Percentiles rank a stretch among this genome's conserved stretches.
phyloP scores from a whole-genome alignment of 2,113 vertebrate genomes.

The Seriola quinqueradiata region DNA sequence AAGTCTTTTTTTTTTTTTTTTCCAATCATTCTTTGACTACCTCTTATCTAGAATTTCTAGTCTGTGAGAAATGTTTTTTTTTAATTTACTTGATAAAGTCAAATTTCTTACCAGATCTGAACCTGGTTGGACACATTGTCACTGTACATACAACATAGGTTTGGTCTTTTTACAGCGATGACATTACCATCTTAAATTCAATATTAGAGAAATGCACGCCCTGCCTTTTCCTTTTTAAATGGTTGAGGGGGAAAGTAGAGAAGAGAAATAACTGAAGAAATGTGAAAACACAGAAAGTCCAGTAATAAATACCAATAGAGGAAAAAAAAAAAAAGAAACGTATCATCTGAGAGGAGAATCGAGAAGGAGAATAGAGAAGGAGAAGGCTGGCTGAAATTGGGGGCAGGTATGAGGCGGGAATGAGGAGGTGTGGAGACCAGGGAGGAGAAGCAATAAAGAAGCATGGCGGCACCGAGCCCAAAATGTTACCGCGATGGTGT shows the following conservation, averaged over 20 bases:
- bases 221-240: not conserved
- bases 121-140: not conserved
- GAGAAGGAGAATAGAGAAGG: not conserved
- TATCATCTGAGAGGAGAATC: not conserved
- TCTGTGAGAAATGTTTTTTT: no score
- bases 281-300: not conserved
- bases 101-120: not conserved
- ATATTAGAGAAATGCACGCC: not conserved
- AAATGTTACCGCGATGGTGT: not conserved
- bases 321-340: not conserved
- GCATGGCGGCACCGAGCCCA: not conserved
- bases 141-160: not conserved
- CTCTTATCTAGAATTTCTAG: not conserved
- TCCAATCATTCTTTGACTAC: not conserved
- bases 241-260: not conserved
- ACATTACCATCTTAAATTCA: not conserved
- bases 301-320: not conserved
- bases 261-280: not conserved
- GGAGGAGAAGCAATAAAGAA: conserved; percentile 29
- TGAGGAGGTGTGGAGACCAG: not conserved
- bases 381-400: conserved; percentile 2
- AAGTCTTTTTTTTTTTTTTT: no score
- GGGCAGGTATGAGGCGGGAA: not conserved
- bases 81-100: not conserved
- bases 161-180: not conserved